Base-by-base conservation (phyloP, 2,888 invertebrate species). In the Caenorhabditis afra region DNA sequence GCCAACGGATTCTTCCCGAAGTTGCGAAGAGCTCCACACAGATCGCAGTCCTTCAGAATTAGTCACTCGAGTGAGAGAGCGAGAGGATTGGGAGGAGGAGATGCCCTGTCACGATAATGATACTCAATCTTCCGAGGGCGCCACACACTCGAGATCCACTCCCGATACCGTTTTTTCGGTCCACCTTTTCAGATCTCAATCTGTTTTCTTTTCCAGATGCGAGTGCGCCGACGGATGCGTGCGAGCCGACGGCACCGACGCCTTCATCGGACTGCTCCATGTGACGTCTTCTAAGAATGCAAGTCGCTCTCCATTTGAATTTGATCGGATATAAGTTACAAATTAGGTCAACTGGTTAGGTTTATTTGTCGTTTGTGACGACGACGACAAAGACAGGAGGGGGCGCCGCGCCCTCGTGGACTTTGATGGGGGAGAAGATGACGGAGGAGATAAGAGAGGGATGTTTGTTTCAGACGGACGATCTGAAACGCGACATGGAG, bases 191-290 rank as follows among this genome's bases (percentile, higher is more conserved):
- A 53, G 61, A 62, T 61, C 37, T 35, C 18, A 23, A 70, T 53
- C 61, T 59, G 14, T 66, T 23, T 20, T 20, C 52, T 23, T 61
- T 75, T 79, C 14, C 78, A 86, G 86, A 58, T 86, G 86, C 57
- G 79, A 81, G 59, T 86, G 86, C 50, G 70, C 81, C 8, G 82
- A 83, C 58, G 84, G 85, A 12, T 86, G 86, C 64, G 23, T 61
- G 10, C 45, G 85, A 29, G 79, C 71, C 5, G 83, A 85, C 55
- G 85, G 85, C 10, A 81, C 70, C n/a, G 82, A 80, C 49, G 81
- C 78, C 14, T 87, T 85, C 76, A 79, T 86, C 37, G 86, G 86
- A 41, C 74, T 87, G 20, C 81, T 87, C 59, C 84, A 86, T 62
- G 86, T 87, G 14, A 82, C 87, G 37, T 79, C 82, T 29, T 82